Conservation (phyloP, 2,888 invertebrate genomes). For the Sympetrum striolatum region DNA sequence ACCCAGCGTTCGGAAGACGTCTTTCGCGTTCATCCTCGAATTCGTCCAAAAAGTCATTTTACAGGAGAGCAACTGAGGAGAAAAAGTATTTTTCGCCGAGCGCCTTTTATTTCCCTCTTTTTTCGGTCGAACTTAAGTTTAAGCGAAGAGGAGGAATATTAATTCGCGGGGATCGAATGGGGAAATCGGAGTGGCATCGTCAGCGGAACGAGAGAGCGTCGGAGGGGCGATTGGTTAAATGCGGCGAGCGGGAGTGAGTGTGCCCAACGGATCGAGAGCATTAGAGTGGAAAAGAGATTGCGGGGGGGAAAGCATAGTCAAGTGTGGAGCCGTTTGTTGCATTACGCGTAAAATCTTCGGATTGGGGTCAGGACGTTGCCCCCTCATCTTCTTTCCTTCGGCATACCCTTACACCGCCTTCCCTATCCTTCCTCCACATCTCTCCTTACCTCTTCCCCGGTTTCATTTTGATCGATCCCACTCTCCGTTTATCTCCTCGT, state of each 20-base stretch:
- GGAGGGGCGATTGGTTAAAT: neutral
- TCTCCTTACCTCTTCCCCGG: neutral
- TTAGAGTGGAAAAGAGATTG: neutral
- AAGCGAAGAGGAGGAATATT: neutral
- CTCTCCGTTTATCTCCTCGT: neutral
- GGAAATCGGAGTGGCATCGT: neutral
- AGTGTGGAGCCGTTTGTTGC: neutral
- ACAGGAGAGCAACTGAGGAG: too few relatives aligned
- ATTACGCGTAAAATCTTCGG: neutral
- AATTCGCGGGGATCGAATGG: neutral
- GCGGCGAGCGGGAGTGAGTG: neutral
- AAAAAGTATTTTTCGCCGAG: too few relatives aligned
- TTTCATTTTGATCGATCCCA: neutral
- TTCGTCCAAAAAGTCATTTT: too few relatives aligned
- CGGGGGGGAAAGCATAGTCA: neutral
- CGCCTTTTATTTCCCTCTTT: neutral
- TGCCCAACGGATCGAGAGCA: neutral
- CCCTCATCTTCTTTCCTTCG: neutral
- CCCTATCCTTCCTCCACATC: neutral
- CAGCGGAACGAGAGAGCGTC: neutral
- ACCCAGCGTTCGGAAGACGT: too few relatives aligned
- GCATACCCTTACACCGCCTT: neutral
- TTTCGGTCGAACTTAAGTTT: neutral
- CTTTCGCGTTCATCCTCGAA: too few relatives aligned
- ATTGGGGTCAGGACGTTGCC: neutral